Conservation (phyloP, 2,888 invertebrate genomes). For the Drosophila koepferae region DNA sequence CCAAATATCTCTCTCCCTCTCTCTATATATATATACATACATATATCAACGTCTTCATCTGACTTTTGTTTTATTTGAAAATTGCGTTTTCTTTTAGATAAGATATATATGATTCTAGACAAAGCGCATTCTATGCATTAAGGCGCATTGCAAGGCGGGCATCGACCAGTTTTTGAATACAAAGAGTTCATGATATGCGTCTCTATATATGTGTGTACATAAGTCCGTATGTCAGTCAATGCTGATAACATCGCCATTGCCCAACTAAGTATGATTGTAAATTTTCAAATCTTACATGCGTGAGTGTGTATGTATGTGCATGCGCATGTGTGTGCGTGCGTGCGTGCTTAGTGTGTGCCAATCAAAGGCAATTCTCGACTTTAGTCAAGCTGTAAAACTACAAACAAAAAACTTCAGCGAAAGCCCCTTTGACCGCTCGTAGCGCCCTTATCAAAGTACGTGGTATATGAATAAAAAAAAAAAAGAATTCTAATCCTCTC, state of each 20-base stretch:
- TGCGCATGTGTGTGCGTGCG: background rate
- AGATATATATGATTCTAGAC: background rate
- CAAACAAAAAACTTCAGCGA: background rate
- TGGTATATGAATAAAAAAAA: slow-evolving; percentile 26
- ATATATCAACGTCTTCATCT: background rate
- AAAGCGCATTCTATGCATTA: slow-evolving; percentile 10
- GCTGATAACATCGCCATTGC: slow-evolving; percentile 7
- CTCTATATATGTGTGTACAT: background rate
- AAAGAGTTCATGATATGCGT: slow-evolving; percentile 6
- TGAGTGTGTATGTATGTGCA: slow-evolving; percentile 10
- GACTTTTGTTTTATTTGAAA: background rate
- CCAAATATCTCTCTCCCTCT: background rate
- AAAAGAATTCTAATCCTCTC: background rate
- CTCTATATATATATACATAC: no score
- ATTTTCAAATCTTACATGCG: slow-evolving; percentile 1
- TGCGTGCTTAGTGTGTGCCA: slow-evolving; percentile 38
- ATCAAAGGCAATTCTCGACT: slow-evolving; percentile 34
- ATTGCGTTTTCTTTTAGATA: background rate
- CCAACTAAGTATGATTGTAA: slow-evolving; percentile 8
- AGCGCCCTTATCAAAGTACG: slow-evolving; percentile 56
- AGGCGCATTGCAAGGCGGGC: background rate
- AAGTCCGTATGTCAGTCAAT: background rate
- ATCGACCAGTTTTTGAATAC: slow-evolving; percentile 6
- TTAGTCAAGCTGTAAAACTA: background rate
- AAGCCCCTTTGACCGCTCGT: slow-evolving; percentile 43